Evolutionary conservation across 2,797 vertebrate species (phyloP).

Genomic region (Gymnothorax javanicus): DNA sequence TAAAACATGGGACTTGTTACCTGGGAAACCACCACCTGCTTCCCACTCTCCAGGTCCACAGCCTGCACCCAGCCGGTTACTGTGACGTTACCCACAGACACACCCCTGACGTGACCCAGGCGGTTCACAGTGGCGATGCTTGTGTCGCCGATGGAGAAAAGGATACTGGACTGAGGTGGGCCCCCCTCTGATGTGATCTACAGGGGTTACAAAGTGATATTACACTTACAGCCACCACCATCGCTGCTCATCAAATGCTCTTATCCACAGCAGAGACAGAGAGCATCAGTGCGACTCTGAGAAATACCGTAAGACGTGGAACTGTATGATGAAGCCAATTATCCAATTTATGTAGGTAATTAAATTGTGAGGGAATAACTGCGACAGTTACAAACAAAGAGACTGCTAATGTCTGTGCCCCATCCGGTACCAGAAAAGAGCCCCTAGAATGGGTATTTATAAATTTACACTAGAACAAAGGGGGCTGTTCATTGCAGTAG

Average conservation of each 20-base stretch:
- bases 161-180: slow-evolving; percentile 91
- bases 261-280: too few species aligned
- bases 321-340: too few species aligned
- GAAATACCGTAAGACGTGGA: too few species aligned
- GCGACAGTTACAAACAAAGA: too few species aligned
- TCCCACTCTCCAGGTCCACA: slow-evolving; percentile 87
- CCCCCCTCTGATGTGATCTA: slow-evolving; percentile 96
- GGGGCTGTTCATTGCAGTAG: too few species aligned
- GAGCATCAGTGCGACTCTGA: neutral
- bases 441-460: slow-evolving; percentile 74
- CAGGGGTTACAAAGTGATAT: neutral
- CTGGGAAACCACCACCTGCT: slow-evolving; percentile 86
- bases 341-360: too few species aligned
- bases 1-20: slow-evolving; percentile 52
- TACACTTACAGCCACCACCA: neutral
- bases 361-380: too few species aligned
- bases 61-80: slow-evolving; percentile 88
- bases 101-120: slow-evolving; percentile 80
- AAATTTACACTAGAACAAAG: too few species aligned
- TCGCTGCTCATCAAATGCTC: neutral
- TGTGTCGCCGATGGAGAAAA: slow-evolving; percentile 81
- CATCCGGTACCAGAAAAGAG: slow-evolving; percentile 42
- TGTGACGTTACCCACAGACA: slow-evolving; percentile 77
- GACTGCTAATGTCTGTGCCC: too few species aligned
- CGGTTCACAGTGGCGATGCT: slow-evolving; percentile 76